Base-by-base conservation (phyloP, 1,140 invertebrate species). In the Drosophila tristis region DNA sequence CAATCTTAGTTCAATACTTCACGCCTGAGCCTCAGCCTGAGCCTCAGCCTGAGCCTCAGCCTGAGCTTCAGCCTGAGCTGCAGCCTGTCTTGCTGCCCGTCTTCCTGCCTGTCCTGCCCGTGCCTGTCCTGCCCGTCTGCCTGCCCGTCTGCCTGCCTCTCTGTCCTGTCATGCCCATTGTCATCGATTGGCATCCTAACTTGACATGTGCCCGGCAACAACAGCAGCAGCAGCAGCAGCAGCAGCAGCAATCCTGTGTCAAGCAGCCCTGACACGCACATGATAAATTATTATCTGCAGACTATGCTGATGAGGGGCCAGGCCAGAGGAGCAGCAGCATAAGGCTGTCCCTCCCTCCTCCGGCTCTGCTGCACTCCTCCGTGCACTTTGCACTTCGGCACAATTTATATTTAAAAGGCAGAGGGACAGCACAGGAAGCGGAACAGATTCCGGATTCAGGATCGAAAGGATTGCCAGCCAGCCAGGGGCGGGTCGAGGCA, bases 221-320 rank as follows among this genome's bases (percentile, higher is more conserved):
- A 11, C 15, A 20, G n/a, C 31, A 50, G 29, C 39, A 43, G 54
- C 64, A 73, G 58, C 15, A 20, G n/a, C 31, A 50, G 29, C 39
- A 43, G 54, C 64, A 73, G 58, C 76, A 76, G 16, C 16, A 84
- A 85, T 76, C 70, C 62, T 63, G 49, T 53, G 50, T 74, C 77
- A 74, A 78, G 64, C 60, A 58, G 64, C 71, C 58, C 58, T 35
- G 76, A 61, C 62, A 78, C 58, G 71, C 76, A 85, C 81, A 70
- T 80, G 80, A 85, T 85, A 85, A 80, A 86, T 85, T 76, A 80
- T 76, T 85, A 70, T 84, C 50, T 79, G 71, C 55, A 62, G 58
- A 44, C 49, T 54, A 55, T 39, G 48, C 71, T 63, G 78, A 77
- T 77, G 78, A 80, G 80, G 73, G 65, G 44, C 70, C 54, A 74